These are phyloP conservation scores for Ctenomys sociabilis DNA, from an alignment of 2,113 vertebrate genomes.

Conservation along the genomic window DNA sequence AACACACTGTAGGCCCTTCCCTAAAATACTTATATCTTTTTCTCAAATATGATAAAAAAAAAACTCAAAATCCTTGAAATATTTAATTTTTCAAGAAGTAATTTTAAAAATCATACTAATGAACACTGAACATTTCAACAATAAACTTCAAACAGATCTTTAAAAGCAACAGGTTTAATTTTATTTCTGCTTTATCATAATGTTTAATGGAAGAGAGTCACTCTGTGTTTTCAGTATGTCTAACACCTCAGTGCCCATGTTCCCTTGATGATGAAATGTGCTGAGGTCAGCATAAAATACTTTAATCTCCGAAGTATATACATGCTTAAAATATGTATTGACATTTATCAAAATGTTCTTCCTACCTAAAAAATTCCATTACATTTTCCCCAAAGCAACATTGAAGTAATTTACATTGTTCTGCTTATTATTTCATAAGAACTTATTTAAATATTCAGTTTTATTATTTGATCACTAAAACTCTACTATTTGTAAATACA, in stretches of 20 bases:
- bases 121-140: not conserved
- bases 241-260: not conserved
- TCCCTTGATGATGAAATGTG: not conserved
- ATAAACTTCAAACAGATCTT: not conserved
- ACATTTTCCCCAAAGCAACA: not conserved
- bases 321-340: not conserved
- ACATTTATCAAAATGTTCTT: not conserved
- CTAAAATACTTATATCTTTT: not conserved
- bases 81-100: not conserved
- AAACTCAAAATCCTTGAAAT: not conserved
- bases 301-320: not conserved
- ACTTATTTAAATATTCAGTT: not conserved
- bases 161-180: not conserved
- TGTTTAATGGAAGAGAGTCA: not conserved
- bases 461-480: not conserved
- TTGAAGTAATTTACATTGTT: not conserved
- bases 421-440: not conserved
- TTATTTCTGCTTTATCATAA: slow-evolving; percentile 32
- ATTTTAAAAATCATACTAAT: not conserved
- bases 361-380: not conserved
- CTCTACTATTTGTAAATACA: not conserved
- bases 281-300: not conserved
- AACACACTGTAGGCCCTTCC: no score
- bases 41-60: not conserved
- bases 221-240: not conserved